Conservation (phyloP, 2,888 invertebrate genomes). For the Drosophila limbata region DNA sequence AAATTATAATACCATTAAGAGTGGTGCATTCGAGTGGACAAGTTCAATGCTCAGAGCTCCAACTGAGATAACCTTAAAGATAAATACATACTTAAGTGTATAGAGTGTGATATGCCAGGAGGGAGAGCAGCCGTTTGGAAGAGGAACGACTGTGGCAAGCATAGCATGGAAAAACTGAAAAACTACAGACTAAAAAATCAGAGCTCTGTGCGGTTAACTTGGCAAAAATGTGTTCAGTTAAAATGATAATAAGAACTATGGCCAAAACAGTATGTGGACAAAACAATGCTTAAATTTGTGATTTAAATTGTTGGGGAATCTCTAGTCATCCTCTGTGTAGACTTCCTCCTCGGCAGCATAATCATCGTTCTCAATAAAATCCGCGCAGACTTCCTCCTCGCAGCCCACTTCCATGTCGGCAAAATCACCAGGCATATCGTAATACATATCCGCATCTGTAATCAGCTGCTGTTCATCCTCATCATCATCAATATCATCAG, state of each 20-base stretch:
- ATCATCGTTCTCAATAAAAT: slow-evolving; percentile 53
- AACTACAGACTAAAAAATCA: slow-evolving; percentile 9
- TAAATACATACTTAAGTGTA: slow-evolving; percentile 3
- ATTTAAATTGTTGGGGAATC: not conserved
- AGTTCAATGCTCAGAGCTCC: slow-evolving; percentile 18
- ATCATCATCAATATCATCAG: slow-evolving; percentile 1
- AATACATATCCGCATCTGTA: slow-evolving; percentile 25
- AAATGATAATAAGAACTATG: slow-evolving; percentile 41
- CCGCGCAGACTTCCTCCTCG: slow-evolving; percentile 67
- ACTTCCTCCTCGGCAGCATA: slow-evolving; percentile 79
- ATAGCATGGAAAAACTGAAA: not conserved
- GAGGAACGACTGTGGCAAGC: not conserved
- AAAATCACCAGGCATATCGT: slow-evolving; percentile 56
- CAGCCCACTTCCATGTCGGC: slow-evolving; percentile 69
- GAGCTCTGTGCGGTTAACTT: slow-evolving; percentile 25
- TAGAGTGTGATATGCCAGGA: slow-evolving; percentile 40
- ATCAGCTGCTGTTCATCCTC: slow-evolving; percentile 19
- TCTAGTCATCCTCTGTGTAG: slow-evolving; percentile 61
- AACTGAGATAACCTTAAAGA: slow-evolving; percentile 19
- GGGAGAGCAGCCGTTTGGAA: not conserved
- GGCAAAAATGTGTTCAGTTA: not conserved
- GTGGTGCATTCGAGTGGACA: slow-evolving; percentile 24
- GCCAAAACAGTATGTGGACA: slow-evolving; percentile 22
- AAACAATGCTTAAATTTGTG: slow-evolving; percentile 18
- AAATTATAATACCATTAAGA: slow-evolving; percentile 54